Percentiles rank a stretch among this genome's conserved stretches.
phyloP scores from a whole-genome alignment of 2,113 vertebrate genomes.

The Pardalotus punctatus region DNA sequence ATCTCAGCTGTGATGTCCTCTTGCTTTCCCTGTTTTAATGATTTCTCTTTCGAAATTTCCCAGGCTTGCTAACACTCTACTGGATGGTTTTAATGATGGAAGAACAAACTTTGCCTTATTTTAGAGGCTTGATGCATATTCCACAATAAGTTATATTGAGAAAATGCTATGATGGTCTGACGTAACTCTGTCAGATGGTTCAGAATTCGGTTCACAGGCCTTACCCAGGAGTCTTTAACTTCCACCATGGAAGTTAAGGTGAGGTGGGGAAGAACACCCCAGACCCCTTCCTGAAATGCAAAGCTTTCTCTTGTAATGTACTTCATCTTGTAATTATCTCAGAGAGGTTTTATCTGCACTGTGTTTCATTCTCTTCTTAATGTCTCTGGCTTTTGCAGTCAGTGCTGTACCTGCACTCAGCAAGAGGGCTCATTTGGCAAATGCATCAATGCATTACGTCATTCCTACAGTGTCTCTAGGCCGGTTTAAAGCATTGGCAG shows the following conservation, averaged over 20 bases:
- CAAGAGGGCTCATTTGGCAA: neutral
- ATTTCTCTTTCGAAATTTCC: neutral
- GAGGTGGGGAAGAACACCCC: neutral
- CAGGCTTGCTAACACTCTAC: neutral
- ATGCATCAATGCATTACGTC: neutral
- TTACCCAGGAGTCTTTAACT: neutral
- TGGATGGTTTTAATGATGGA: neutral
- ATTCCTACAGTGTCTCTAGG: neutral
- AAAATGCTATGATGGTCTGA: neutral
- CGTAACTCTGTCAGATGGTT: rapidly evolving
- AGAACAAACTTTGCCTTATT: neutral
- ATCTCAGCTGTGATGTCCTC: neutral
- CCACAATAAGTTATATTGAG: rapidly evolving
- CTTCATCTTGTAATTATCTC: neutral
- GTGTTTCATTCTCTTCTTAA: neutral
- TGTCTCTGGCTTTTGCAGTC: neutral
- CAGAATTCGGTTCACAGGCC: neutral
- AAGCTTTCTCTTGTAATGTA: neutral
- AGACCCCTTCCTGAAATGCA: neutral
- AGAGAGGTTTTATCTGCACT: neutral
- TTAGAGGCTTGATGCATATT: neutral
- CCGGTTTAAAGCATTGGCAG: neutral
- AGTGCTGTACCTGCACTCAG: neutral
- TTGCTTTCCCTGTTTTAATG: neutral
- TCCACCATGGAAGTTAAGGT: neutral